phyloP scores from a whole-genome alignment of 2,113 vertebrate species.

The Erythrocebus patas region DNA sequence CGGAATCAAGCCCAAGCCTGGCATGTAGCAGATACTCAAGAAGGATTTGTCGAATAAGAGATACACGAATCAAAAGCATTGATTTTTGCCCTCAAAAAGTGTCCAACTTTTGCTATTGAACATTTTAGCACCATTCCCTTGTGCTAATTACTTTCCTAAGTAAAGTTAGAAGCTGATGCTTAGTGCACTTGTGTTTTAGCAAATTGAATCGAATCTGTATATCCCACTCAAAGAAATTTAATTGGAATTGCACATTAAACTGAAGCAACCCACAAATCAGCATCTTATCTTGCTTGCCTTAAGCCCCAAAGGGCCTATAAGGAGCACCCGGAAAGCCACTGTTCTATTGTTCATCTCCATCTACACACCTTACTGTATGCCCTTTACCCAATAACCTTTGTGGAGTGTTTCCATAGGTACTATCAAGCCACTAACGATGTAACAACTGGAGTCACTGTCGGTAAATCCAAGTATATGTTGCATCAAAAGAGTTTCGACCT shows the following conservation, averaged over 20 bases:
- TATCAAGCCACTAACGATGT: neutral
- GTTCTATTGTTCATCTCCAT: neutral
- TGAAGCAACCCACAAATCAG: neutral
- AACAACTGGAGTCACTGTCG: neutral
- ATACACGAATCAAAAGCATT: neutral
- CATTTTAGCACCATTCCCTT: neutral
- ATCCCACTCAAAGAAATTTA: neutral
- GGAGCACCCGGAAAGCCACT: neutral
- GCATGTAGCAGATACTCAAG: neutral
- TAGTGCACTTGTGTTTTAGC: neutral
- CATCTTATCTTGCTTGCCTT: neutral
- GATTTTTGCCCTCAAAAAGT: neutral
- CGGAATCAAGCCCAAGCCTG: neutral
- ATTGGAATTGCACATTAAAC: neutral
- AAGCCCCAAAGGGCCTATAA: neutral
- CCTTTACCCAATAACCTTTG: neutral
- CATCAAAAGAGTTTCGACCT: neutral
- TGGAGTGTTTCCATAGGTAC: neutral
- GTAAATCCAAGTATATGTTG: no score
- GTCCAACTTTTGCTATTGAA: neutral
- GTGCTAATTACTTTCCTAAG: neutral
- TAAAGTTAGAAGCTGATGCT: neutral
- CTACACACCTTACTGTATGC: fast-evolving
- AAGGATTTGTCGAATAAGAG: neutral
- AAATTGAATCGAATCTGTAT: neutral